phyloP scores from a whole-genome alignment of 2,888 invertebrate species.

The Lithosia quadra region DNA sequence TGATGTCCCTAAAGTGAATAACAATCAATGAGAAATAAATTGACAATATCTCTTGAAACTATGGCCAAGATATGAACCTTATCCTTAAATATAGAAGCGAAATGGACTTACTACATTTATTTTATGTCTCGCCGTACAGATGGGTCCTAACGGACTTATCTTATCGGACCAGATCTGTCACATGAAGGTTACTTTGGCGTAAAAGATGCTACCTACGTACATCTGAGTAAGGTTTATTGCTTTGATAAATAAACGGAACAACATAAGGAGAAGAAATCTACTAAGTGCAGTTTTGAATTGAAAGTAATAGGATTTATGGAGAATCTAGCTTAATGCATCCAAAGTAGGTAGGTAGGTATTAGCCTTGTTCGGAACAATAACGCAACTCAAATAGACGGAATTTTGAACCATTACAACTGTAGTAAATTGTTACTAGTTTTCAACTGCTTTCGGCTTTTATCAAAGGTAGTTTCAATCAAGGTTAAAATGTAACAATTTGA shows the following conservation, averaged over 20 bases:
- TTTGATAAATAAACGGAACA: slow-evolving; percentile 5
- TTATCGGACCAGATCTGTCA: slow-evolving; percentile 39
- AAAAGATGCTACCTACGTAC: slow-evolving; percentile 19
- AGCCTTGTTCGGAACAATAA: background rate
- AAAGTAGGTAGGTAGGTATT: too few relatives aligned
- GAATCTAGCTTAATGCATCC: background rate
- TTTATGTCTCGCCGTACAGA: slow-evolving; percentile 38
- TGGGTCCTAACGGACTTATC: slow-evolving; percentile 41
- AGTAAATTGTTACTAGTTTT: background rate
- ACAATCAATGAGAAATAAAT: background rate
- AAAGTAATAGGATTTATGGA: background rate
- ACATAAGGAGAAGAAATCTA: background rate
- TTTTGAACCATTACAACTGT: background rate
- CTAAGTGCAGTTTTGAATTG: background rate
- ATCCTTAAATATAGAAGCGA: slow-evolving; percentile 21
- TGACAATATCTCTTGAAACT: background rate
- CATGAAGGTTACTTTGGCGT: slow-evolving; percentile 20
- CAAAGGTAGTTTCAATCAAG: too few relatives aligned
- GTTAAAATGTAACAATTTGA: too few relatives aligned
- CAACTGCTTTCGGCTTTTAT: background rate
- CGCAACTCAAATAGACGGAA: background rate
- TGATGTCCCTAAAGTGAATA: background rate
- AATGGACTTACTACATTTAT: slow-evolving; percentile 39
- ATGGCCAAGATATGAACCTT: slow-evolving; percentile 20
- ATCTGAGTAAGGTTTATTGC: slow-evolving; percentile 20